Conservation (phyloP, 2,113 vertebrate genomes). For the Halichoerus grypus region DNA sequence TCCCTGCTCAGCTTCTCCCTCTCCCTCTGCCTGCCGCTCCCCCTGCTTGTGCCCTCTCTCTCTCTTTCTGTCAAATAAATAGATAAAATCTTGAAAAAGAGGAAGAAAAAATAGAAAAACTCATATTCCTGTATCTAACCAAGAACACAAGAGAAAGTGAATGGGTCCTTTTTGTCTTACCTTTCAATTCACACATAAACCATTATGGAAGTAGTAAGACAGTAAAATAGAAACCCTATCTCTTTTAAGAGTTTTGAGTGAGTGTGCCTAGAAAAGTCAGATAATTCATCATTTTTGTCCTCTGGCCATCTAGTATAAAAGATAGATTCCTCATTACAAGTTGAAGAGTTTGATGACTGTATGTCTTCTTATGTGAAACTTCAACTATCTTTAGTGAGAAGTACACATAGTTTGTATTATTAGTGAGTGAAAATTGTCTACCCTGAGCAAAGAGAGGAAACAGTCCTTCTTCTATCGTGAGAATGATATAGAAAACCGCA, state of each 20-base stretch:
- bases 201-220: background rate
- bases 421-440: conserved; percentile 14
- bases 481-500: background rate
- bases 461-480: background rate
- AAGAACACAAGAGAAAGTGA: background rate
- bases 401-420: background rate
- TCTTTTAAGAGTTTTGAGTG: conserved; percentile 47
- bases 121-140: background rate
- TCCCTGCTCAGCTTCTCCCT: too few species aligned
- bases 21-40: too few species aligned
- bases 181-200: conserved; percentile 35
- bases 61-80: too few species aligned
- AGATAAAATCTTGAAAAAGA: too few species aligned
- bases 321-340: background rate
- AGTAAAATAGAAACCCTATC: conserved; percentile 9
- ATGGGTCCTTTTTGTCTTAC: conserved; percentile 23
- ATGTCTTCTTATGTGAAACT: conserved; percentile 29
- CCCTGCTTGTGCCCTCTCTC: too few species aligned
- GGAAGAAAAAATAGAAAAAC: background rate
- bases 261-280: conserved; percentile 35
- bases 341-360: background rate
- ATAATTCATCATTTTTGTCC: conserved; percentile 34
- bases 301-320: background rate
- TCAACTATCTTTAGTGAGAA: background rate
- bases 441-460: background rate